These are phyloP conservation scores for Thryonomys swinderianus DNA, from an alignment of 2,113 vertebrate species.

Conservation along the genomic window DNA sequence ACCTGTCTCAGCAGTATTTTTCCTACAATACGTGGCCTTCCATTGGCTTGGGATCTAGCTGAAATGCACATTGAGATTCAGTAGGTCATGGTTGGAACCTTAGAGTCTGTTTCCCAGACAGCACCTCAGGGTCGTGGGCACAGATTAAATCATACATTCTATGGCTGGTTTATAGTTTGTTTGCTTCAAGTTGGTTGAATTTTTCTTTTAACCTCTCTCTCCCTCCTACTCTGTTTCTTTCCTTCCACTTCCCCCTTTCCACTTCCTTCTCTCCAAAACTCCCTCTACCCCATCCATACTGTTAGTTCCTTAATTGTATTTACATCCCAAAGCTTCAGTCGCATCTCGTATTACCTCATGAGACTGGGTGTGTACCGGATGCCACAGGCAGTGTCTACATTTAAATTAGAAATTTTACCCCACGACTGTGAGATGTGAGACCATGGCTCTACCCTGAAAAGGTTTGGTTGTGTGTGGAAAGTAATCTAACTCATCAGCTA, in stretches of 20 bases:
- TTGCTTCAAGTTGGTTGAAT: not conserved
- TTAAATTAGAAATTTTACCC: slow-evolving; percentile 26
- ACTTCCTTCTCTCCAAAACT: not conserved
- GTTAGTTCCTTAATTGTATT: not conserved
- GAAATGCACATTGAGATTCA: not conserved
- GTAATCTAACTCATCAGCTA: slow-evolving; percentile 19
- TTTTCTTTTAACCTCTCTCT: not conserved
- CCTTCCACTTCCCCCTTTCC: not conserved
- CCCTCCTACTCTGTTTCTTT: not conserved
- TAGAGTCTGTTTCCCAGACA: not conserved
- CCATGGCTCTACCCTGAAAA: not conserved
- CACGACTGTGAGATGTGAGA: not conserved
- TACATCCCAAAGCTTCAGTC: not conserved
- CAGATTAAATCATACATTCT: not conserved
- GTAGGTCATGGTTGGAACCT: not conserved
- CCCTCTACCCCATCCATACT: not conserved
- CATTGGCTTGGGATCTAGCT: not conserved
- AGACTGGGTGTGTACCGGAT: not conserved
- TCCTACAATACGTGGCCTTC: not conserved
- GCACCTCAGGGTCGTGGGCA: not conserved
- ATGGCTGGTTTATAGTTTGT: not conserved
- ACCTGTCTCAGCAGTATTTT: not conserved
- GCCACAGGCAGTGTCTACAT: slow-evolving; percentile 14
- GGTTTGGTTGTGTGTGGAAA: slow-evolving; percentile 1
- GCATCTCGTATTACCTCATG: not conserved